phyloP scores from a whole-genome alignment of 2,113 vertebrate genomes.

The Myotis davidii region DNA sequence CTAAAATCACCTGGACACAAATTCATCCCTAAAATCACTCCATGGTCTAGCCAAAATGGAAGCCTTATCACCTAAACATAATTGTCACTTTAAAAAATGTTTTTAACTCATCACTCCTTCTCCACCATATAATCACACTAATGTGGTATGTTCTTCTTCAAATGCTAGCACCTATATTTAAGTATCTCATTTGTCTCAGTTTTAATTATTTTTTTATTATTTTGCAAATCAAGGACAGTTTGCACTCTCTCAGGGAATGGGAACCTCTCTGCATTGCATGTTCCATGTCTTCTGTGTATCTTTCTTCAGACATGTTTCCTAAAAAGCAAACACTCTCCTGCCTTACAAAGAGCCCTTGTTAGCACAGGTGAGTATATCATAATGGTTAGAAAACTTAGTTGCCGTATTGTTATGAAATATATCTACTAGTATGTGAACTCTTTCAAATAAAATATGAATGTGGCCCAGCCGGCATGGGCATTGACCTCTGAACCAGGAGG shows the following conservation, averaged over 20 bases:
- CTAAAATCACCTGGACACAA: neutral
- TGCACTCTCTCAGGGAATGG: neutral
- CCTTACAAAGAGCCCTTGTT: neutral
- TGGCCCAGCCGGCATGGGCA: too few species aligned
- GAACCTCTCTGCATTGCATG: neutral
- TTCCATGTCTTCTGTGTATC: fast-evolving
- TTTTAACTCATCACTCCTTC: neutral
- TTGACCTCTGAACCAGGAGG: too few species aligned
- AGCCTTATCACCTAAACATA: neutral
- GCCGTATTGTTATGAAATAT: neutral
- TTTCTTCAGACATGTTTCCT: neutral
- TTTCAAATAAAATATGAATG: neutral
- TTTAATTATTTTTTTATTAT: neutral
- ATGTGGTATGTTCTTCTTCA: neutral
- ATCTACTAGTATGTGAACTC: neutral
- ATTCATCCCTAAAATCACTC: neutral
- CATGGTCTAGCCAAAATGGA: neutral
- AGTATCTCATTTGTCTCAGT: neutral
- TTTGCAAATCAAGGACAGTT: neutral
- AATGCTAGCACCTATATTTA: neutral
- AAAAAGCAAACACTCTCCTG: neutral
- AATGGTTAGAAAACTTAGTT: neutral
- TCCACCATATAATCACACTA: neutral
- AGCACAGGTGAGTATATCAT: neutral
- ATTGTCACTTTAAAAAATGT: neutral